A percentile compares a stretch with the other conserved stretches of the same genome.
Conservation (phyloP, 2,113 vertebrate genomes). For the Rhinogobius similis region DNA sequence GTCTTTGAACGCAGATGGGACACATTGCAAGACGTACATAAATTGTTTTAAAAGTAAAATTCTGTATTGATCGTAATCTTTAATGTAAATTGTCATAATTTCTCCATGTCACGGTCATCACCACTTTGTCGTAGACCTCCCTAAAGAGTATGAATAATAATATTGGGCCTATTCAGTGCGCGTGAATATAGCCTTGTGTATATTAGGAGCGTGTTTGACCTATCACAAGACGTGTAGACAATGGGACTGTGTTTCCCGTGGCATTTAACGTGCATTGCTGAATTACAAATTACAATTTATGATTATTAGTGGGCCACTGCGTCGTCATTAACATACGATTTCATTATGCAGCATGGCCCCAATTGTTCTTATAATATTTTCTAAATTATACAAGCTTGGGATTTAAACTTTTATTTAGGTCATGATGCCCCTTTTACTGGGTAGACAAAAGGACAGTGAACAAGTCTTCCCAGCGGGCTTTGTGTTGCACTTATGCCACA, state of each 20-base stretch:
- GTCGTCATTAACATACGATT: constrained; percentile 66
- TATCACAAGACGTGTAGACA: constrained; percentile 71
- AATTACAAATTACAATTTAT: constrained; percentile 71
- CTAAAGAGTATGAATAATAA: constrained; percentile 34
- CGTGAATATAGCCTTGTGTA: constrained; percentile 64
- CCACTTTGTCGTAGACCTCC: constrained; percentile 45
- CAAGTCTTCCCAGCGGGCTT: constrained; percentile 74
- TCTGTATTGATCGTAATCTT: constrained; percentile 50
- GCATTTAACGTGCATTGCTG: constrained; percentile 71
- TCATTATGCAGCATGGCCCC: constrained; percentile 55
- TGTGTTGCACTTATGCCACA: constrained; percentile 75
- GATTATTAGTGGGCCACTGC: constrained; percentile 56
- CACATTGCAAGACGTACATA: constrained; percentile 27
- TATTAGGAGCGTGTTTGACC: constrained; percentile 71
- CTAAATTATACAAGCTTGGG: constrained; percentile 45
- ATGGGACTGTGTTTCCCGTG: constrained; percentile 70
- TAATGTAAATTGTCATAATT: constrained; percentile 53
- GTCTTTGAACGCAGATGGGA: constrained; percentile 64
- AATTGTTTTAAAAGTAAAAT: not conserved
- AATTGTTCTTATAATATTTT: constrained; percentile 62
- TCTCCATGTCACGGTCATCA: constrained; percentile 35
- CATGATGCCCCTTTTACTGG: constrained; percentile 68
- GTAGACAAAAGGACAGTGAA: constrained; percentile 75
- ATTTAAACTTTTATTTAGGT: constrained; percentile 76
- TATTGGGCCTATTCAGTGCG: constrained; percentile 60